Base-by-base conservation (phyloP, 1,140 invertebrate genomes). In the Drosophila miranda region DNA sequence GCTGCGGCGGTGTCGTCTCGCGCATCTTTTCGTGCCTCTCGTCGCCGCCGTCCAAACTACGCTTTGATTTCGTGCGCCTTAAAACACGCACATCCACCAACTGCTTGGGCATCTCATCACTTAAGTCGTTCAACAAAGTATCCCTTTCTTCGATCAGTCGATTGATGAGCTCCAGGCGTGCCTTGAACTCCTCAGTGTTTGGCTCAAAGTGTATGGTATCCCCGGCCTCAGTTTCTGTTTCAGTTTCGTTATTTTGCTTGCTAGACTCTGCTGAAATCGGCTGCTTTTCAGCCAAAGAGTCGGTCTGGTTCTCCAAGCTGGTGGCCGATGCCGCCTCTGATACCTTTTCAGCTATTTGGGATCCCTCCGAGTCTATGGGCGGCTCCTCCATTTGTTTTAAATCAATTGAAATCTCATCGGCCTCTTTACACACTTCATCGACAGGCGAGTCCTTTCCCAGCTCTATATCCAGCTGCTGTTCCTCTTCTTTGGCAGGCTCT, bases 121-220 rank as follows among this genome's bases (percentile, higher is more conserved):
- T 63, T 7, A 84, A 30, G n/a, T 56, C 23, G 26, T 70, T 56
- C 0, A 86, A 23, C 5, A 81, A 5, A 51, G 23, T 62, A 7
- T 64, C 58, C 13, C 34, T 49, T 19, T 77, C 56, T 46, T 68
- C 62, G 19, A 84, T 86, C 3, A 74, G 46, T 28, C 54, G 56
- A 7, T 73, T 67, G 14, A 84, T 74, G 2, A 81, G 23, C n/a
- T 54, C 43, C 13, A 84, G 46, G 3, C 81, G 77, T 1, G 16
- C 23, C 21, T 54, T 81, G 6, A 84, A 84, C 54, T 75, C 57
- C 0, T 81, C 77, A 1, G 23, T 41, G 14, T 80, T 70, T 21
- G 70, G 30, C 34, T 84, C 81, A 5, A 84, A 86, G 6, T 81
- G 73, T 9, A 73, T 49, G 42, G 11, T n/a, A 8, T 79, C 72